Evolutionary conservation across 2,888 invertebrate species (phyloP).

Genomic region (Ochropleura leucogaster): DNA sequence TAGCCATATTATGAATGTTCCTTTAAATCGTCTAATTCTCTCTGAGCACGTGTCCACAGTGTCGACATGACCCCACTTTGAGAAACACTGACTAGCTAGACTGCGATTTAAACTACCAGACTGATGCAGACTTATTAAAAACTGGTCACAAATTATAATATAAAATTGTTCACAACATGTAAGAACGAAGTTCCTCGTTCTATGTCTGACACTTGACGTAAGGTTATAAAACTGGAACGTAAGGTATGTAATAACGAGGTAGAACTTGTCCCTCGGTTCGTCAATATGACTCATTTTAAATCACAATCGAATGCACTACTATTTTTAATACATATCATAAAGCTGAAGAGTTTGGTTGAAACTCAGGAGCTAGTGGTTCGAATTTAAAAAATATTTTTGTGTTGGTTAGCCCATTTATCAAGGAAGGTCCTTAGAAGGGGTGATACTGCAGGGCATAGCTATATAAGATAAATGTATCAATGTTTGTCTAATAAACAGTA

Average conservation of each 20-base stretch:
- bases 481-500: neutral
- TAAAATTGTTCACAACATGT: constrained; percentile 21
- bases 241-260: constrained; percentile 27
- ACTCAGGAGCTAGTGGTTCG: no score
- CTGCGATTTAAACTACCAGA: neutral
- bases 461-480: neutral
- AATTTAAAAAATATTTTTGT: no score
- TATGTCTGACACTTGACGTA: constrained; percentile 10
- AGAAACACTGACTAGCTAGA: neutral
- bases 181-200: constrained; percentile 28
- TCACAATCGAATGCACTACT: neutral
- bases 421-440: no score
- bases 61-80: neutral
- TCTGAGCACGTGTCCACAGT: neutral
- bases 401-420: no score
- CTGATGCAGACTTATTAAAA: constrained; percentile 17
- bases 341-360: no score
- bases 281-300: constrained; percentile 35
- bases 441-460: no score
- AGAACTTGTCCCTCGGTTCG: constrained; percentile 13
- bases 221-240: constrained; percentile 43
- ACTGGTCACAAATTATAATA: constrained; percentile 19
- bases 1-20: neutral
- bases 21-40: neutral
- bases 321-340: no score